phyloP scores from a whole-genome alignment of 1,140 invertebrate genomes.

The Sitophilus oryzae region DNA sequence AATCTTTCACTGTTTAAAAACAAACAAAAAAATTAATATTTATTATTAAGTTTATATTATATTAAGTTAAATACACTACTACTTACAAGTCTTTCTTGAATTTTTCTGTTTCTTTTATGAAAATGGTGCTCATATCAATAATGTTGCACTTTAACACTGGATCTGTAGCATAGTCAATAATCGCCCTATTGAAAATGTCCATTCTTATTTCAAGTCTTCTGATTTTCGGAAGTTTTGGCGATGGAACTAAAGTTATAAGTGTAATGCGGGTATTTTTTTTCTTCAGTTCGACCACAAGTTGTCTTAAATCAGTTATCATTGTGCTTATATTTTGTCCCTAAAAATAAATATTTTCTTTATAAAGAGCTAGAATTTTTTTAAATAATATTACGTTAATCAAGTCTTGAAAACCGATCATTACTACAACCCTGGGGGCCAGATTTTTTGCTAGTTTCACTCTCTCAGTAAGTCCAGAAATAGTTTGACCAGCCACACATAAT shows the following conservation, averaged over 20 bases:
- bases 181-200: slow-evolving; percentile 29
- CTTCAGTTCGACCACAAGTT: slow-evolving; percentile 27
- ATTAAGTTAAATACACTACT: not conserved
- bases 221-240: slow-evolving; percentile 24
- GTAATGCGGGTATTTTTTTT: slow-evolving; percentile 28
- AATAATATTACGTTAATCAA: slow-evolving; percentile 20
- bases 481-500: slow-evolving; percentile 21
- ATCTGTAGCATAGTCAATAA: slow-evolving; percentile 27
- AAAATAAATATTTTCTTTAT: slow-evolving; percentile 5
- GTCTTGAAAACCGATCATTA: slow-evolving; percentile 32
- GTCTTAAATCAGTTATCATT: slow-evolving; percentile 30
- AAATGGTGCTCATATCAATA: slow-evolving; percentile 32
- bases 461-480: slow-evolving; percentile 27
- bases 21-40: not conserved
- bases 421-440: slow-evolving; percentile 31
- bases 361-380: slow-evolving; percentile 1
- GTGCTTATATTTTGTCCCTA: slow-evolving; percentile 25
- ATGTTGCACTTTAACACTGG: slow-evolving; percentile 26
- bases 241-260: slow-evolving; percentile 29
- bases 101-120: slow-evolving; percentile 22
- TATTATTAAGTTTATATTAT: not conserved
- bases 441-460: slow-evolving; percentile 19
- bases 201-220: slow-evolving; percentile 18
- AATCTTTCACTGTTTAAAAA: slow-evolving; percentile 31
- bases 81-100: slow-evolving; percentile 31